Evolutionary conservation across 2,888 invertebrate genomes (phyloP).

Genomic region (Antheraea yamamai): DNA sequence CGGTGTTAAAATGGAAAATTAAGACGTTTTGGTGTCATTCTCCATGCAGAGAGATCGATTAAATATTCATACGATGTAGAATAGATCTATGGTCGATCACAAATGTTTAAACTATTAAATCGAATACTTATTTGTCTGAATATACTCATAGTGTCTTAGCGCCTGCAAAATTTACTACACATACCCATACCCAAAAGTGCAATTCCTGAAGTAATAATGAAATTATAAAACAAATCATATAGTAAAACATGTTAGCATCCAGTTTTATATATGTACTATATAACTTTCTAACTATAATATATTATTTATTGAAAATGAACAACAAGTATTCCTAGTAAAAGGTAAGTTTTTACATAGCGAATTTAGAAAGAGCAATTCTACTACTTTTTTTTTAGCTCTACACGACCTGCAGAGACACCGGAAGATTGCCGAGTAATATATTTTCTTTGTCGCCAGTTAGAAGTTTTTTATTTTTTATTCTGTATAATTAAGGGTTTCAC

Average conservation of each 20-base stretch:
- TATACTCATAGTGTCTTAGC: too few relatives aligned
- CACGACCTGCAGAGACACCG: too few relatives aligned
- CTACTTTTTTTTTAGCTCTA: background rate
- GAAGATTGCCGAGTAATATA: background rate
- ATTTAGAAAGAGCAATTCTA: background rate
- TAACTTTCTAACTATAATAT: background rate
- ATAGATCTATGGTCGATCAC: too few relatives aligned
- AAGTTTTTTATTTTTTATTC: background rate
- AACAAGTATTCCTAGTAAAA: background rate
- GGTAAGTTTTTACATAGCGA: background rate
- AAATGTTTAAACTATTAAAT: too few relatives aligned
- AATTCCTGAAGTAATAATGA: background rate
- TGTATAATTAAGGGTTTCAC: too few relatives aligned
- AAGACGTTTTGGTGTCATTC: too few relatives aligned
- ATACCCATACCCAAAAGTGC: too few relatives aligned
- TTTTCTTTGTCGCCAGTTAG: background rate
- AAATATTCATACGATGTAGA: too few relatives aligned
- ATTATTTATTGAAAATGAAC: background rate
- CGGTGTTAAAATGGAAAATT: too few relatives aligned
- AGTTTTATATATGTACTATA: background rate
- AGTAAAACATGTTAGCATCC: background rate
- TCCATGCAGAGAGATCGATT: too few relatives aligned
- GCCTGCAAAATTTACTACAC: too few relatives aligned
- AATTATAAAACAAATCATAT: background rate
- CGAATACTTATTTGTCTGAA: too few relatives aligned